These are phyloP conservation scores for Aphrophora alni DNA, from an alignment of 2,888 invertebrate genomes.

Conservation along the genomic window DNA sequence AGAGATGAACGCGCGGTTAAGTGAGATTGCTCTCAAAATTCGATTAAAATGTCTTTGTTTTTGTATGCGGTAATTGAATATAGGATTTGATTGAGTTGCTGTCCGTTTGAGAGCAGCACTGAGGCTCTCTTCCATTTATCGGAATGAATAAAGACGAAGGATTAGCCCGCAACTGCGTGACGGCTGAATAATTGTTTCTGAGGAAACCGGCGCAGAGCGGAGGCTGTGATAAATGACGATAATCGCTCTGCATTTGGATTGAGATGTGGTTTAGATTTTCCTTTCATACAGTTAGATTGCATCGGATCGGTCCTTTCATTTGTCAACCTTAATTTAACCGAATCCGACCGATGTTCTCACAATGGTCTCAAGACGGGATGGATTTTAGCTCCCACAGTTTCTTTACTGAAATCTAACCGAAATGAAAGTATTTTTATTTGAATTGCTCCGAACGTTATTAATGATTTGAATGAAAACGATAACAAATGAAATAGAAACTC, in stretches of 20 bases:
- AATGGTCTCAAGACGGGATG: background rate
- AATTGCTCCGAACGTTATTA: too few species aligned
- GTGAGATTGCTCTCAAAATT: background rate
- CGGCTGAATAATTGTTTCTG: background rate
- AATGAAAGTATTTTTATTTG: too few species aligned
- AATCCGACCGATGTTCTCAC: background rate
- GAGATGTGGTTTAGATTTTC: slow-evolving; percentile 9
- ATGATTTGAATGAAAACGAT: too few species aligned
- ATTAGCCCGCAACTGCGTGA: background rate
- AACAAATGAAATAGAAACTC: too few species aligned
- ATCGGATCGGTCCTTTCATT: background rate
- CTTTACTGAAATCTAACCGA: too few species aligned
- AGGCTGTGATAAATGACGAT: background rate
- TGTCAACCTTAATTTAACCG: background rate
- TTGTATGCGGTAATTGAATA: slow-evolving; percentile 4
- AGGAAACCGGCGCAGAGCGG: background rate
- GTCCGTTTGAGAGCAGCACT: background rate
- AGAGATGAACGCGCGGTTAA: background rate
- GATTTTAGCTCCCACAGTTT: background rate
- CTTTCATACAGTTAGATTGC: background rate
- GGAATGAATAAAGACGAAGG: background rate
- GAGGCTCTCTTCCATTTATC: background rate
- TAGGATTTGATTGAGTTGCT: slow-evolving; percentile 5
- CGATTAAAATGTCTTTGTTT: slow-evolving; percentile 4
- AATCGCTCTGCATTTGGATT: background rate